phyloP scores from a whole-genome alignment of 2,113 vertebrate species.

The Microtus oregoni region DNA sequence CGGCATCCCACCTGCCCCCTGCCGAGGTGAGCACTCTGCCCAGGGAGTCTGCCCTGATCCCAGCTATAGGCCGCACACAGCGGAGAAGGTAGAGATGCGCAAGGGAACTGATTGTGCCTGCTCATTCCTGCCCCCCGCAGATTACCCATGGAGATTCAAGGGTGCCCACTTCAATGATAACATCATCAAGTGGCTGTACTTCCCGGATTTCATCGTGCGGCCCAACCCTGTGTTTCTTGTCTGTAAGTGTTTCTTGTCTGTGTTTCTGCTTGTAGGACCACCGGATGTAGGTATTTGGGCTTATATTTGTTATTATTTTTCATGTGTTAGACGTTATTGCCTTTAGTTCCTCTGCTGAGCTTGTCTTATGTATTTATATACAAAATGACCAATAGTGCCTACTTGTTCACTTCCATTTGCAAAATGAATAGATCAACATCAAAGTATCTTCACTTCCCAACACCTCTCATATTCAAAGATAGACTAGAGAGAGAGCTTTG shows the following conservation, averaged over 20 bases:
- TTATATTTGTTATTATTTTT: constrained; percentile 19
- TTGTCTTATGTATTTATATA: not conserved
- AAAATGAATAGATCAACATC: not conserved
- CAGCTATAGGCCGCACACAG: not conserved
- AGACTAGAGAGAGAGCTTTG: not conserved
- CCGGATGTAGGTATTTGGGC: not conserved
- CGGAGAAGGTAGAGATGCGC: no score
- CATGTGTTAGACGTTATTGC: not conserved
- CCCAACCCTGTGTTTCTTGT: constrained; percentile 95
- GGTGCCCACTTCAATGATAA: constrained; percentile 93
- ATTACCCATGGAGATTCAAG: constrained; percentile 96
- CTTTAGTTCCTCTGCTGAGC: not conserved
- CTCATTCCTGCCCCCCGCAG: constrained; percentile 82
- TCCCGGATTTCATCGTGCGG: constrained; percentile 94
- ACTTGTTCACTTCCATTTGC: not conserved
- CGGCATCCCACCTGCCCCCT: constrained; percentile 97
- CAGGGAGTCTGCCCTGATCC: not conserved
- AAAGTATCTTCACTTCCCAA: not conserved
- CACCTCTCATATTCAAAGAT: not conserved
- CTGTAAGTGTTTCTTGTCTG: constrained; percentile 96
- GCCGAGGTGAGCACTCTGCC: constrained; percentile 88
- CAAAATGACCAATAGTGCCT: not conserved
- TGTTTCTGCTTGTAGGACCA: constrained; percentile 76
- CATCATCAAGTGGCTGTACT: constrained; percentile 98
- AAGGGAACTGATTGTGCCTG: not conserved